These are phyloP conservation scores for Epizoanthus illoricatus DNA, from an alignment of 92 coral and sea anemone genomes.

Conservation along the genomic window DNA sequence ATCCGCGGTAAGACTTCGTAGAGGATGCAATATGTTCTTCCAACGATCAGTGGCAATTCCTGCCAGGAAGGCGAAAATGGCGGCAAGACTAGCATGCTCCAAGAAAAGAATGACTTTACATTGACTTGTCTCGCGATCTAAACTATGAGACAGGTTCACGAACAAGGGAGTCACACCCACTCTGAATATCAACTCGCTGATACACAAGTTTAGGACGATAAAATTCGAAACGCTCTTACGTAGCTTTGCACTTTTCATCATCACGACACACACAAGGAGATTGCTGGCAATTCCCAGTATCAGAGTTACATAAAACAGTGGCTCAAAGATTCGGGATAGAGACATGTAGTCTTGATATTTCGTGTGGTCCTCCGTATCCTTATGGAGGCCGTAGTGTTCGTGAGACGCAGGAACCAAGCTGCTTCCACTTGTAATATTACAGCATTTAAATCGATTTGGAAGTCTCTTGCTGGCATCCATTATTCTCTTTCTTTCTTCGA, in stretches of 20 bases:
- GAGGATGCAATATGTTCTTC: slow-evolving; percentile 3
- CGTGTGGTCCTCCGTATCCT: neutral
- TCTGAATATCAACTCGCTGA: slow-evolving; percentile 14
- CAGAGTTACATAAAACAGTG: neutral
- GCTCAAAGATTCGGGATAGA: slow-evolving; percentile 6
- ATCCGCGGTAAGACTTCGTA: neutral
- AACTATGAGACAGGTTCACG: neutral
- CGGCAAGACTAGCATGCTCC: slow-evolving; percentile 9
- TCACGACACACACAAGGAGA: neutral
- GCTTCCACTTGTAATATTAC: no score
- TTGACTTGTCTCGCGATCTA: neutral
- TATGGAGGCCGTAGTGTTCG: neutral
- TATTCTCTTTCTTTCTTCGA: no score
- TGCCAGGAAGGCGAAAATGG: slow-evolving; percentile 7
- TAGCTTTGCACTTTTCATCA: neutral
- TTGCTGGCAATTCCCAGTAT: neutral
- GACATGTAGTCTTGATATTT: neutral
- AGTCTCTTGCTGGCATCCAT: no score
- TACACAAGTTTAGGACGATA: neutral
- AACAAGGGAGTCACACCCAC: neutral
- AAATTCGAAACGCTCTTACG: slow-evolving; percentile 2
- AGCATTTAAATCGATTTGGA: no score
- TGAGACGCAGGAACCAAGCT: neutral
- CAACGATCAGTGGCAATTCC: slow-evolving; percentile 25
- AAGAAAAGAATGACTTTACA: slow-evolving; percentile 7